Percentiles rank a stretch among this genome's conserved stretches.
Conservation (phyloP, 92 coral and sea anemone species). For the Porites divaricata region DNA sequence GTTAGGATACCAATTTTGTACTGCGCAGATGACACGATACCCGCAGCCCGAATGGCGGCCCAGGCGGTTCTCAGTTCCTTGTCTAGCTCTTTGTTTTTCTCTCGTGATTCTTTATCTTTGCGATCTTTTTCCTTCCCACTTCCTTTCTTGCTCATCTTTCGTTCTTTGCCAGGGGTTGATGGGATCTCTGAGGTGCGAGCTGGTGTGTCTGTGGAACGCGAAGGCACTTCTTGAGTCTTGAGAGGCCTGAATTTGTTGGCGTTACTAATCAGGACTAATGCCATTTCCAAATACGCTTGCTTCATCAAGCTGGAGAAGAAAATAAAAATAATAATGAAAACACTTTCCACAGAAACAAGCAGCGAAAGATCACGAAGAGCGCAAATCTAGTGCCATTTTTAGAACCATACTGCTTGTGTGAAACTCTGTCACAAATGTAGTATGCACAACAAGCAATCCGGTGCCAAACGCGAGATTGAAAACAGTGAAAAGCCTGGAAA, state of each 20-base stretch:
- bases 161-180: conserved; percentile 19
- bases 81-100: conserved; percentile 72
- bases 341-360: neutral
- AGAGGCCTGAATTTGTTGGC: conserved; percentile 42
- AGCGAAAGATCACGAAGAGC: too few relatives aligned
- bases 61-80: conserved; percentile 76
- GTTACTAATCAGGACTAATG: conserved; percentile 66
- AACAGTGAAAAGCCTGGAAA: neutral
- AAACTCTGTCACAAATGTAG: neutral
- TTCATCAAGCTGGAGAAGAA: conserved; percentile 76
- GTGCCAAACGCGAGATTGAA: neutral
- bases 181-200: conserved; percentile 17
- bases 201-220: conserved; percentile 18
- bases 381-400: too few relatives aligned
- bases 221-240: conserved; percentile 13
- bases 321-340: neutral
- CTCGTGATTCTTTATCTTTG: conserved; percentile 71
- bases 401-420: too few relatives aligned
- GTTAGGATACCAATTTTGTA: conserved; percentile 75
- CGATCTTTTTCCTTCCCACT: conserved; percentile 35
- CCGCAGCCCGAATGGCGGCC: conserved; percentile 90
- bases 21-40: conserved; percentile 76
- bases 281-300: conserved; percentile 90
- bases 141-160: conserved; percentile 52
- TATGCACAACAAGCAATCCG: neutral